Conservation (phyloP, 2,113 vertebrate genomes). For the Phyllostomus hastatus region DNA sequence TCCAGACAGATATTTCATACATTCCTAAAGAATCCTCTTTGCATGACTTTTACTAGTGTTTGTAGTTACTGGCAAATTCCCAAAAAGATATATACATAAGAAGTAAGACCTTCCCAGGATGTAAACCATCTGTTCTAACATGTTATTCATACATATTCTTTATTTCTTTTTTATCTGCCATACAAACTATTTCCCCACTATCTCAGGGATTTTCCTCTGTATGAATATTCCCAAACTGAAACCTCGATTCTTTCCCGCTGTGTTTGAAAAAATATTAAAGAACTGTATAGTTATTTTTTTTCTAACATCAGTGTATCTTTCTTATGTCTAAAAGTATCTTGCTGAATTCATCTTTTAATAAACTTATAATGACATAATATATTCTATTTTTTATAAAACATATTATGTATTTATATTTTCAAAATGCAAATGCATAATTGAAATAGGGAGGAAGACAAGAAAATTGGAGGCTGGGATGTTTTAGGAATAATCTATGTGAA, state of each 20-base stretch:
- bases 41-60: not conserved
- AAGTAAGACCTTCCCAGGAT: not conserved
- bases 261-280: not conserved
- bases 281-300: not conserved
- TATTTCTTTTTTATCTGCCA: not conserved
- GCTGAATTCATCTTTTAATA: not conserved
- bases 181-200: not conserved
- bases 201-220: not conserved
- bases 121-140: not conserved
- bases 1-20: not conserved
- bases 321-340: not conserved
- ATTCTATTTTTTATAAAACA: not conserved
- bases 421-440: not conserved
- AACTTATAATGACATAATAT: not conserved
- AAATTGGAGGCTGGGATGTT: not conserved
- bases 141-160: not conserved
- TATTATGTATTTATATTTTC: not conserved
- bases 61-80: not conserved
- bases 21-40: not conserved
- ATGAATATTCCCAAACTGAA: not conserved
- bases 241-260: not conserved
- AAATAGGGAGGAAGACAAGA: not conserved
- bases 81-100: not conserved
- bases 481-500: accelerated
- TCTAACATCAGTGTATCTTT: not conserved